Evolutionary conservation across 1,140 invertebrate genomes (phyloP).

Genomic region (Choristoneura fumiferana): DNA sequence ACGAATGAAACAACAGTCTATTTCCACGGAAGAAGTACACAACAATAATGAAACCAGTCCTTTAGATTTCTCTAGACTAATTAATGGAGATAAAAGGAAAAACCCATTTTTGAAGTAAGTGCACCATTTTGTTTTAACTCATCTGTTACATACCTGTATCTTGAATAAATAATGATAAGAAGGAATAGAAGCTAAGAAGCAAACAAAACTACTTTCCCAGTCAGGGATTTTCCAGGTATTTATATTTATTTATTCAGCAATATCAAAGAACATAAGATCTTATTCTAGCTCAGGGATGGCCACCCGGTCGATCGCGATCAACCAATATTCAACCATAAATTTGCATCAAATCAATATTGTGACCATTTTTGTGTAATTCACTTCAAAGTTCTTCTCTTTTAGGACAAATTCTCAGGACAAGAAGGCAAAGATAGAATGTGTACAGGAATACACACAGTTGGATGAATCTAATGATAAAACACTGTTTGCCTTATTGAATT

Average conservation of each 20-base stretch:
- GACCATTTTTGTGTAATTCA: too few species aligned
- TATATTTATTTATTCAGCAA: too few species aligned
- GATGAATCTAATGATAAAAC: slow-evolving; percentile 79
- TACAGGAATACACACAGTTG: slow-evolving; percentile 34
- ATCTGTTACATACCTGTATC: slow-evolving; percentile 11
- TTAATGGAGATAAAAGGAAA: slow-evolving; percentile 82
- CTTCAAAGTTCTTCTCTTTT: slow-evolving; percentile 25
- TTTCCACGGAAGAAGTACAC: slow-evolving; percentile 43
- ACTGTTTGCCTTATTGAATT: slow-evolving; percentile 77
- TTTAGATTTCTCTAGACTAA: slow-evolving; percentile 68
- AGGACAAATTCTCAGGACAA: slow-evolving; percentile 53
- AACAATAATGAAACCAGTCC: slow-evolving; percentile 40
- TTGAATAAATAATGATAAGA: too few species aligned
- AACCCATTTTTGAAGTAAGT: slow-evolving; percentile 86
- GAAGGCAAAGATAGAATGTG: slow-evolving; percentile 48
- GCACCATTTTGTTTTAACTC: slow-evolving; percentile 6
- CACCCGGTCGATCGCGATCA: too few species aligned
- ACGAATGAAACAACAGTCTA: slow-evolving; percentile 68
- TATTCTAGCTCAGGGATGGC: too few species aligned
- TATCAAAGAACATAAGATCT: too few species aligned
- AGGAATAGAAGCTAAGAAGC: too few species aligned
- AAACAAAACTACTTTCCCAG: too few species aligned
- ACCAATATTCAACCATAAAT: too few species aligned
- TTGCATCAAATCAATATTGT: too few species aligned
- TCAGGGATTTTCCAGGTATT: too few species aligned